Evolutionary conservation across 2,888 invertebrate species (phyloP).

Genomic region (Stenurella melanura): DNA sequence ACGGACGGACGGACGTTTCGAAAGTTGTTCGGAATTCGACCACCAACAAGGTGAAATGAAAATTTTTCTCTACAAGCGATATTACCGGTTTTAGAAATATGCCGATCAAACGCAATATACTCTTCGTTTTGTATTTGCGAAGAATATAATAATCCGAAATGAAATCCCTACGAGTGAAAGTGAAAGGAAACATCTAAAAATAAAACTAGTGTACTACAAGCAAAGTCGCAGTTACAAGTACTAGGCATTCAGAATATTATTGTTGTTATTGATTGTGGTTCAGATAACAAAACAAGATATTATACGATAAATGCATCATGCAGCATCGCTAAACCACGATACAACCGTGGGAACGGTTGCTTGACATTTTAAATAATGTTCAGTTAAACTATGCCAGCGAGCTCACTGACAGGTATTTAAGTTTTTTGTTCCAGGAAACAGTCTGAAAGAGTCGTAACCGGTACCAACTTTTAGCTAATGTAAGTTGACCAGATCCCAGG

Average conservation of each 20-base stretch:
- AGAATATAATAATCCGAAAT: neutral
- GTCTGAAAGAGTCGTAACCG: neutral
- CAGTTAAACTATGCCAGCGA: constrained; percentile 4
- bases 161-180: neutral
- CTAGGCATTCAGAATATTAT: neutral
- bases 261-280: constrained; percentile 25
- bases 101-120: no score
- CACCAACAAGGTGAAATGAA: no score
- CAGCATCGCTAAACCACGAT: constrained; percentile 6
- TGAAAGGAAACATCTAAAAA: neutral
- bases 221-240: neutral
- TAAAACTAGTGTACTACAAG: neutral
- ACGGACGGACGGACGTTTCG: no score
- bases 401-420: constrained; percentile 2
- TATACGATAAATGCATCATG: constrained; percentile 11
- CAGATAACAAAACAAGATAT: constrained; percentile 19
- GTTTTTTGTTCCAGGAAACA: constrained; percentile 6
- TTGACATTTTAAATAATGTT: constrained; percentile 17
- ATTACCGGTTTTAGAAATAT: no score
- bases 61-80: no score
- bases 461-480: constrained; percentile 1
- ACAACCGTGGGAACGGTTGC: constrained; percentile 34
- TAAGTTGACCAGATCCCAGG: no score
- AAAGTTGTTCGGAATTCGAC: no score
- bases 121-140: no score